Evolutionary conservation across 2,113 vertebrate species (phyloP), one percentile per base, ranked within the genome.

Genomic region (Myotis yumanensis): DNA sequence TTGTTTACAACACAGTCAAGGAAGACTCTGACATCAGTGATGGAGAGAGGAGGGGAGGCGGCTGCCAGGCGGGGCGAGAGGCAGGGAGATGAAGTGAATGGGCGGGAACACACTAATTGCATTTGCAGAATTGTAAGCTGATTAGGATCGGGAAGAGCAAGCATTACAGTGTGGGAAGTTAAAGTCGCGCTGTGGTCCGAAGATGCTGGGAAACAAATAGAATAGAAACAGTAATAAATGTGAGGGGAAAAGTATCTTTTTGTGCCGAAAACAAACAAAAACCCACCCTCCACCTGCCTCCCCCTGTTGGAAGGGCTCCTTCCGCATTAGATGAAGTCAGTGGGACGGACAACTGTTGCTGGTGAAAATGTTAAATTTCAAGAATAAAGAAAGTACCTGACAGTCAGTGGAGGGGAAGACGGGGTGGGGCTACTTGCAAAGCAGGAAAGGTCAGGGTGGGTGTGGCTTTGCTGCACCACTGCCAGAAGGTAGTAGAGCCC

Each of bases 171-270:
- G 25, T 35, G 40, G 79, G 59, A 68, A 59, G 87, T 75, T 89
- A 77, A 90, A 54, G 86, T 37, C 89, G 73, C 32, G 54, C 86
- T 89, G 18, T 68, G 77, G 90, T 81, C 59, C 62, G 64, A 81
- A 79, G 93, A 80, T 80, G 71, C 66, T 54, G 62, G 16, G 68
- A 95, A 87, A 69, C 86, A 79, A 62, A 52, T 20, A 89, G 43
- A 76, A 23, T 1, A 72, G 79, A 86, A 88, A 71, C 66, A 72
- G 35, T 75, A 23, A 88, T 92, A 77, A 35, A 25, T 62, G 84
- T 57, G 72, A 72, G 59, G 86, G 90, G 20, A 20, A 16, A 82
- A 22, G 7, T 62, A n/a, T 69, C 68, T 89, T 64, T 46, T 43
- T 88, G 51, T 10, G 25, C 4, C 32, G 25, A 37, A 68, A 88